Conservation (phyloP, 2,113 vertebrate species). For the Hypanus sabinus region DNA sequence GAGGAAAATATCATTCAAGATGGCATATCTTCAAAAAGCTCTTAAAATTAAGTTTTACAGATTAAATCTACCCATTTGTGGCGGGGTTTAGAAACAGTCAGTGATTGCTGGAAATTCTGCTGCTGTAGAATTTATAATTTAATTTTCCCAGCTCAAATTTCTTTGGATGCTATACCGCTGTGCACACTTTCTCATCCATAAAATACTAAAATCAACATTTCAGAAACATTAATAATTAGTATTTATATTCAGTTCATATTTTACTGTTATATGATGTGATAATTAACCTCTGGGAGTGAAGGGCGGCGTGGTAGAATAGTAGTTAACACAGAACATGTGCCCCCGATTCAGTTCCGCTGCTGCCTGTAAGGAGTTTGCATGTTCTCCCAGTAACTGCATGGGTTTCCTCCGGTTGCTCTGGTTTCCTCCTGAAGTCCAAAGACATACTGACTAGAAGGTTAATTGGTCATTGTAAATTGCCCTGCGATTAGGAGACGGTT, state of each 20-base stretch:
- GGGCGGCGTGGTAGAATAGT: too few relatives aligned
- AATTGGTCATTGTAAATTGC: too few relatives aligned
- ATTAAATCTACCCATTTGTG: not conserved
- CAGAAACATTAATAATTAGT: not conserved
- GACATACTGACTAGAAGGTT: too few relatives aligned
- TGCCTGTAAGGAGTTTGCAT: too few relatives aligned
- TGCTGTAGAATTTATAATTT: not conserved
- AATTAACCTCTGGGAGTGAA: too few relatives aligned
- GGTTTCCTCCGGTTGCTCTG: too few relatives aligned
- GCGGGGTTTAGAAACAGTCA: not conserved
- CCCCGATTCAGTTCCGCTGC: too few relatives aligned
- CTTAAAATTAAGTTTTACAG: not conserved
- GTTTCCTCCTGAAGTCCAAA: too few relatives aligned
- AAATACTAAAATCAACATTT: not conserved
- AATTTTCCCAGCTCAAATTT: not conserved
- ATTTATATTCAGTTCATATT: not conserved
- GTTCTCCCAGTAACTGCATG: too few relatives aligned
- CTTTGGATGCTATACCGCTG: not conserved
- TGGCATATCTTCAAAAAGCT: not conserved
- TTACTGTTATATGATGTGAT: too few relatives aligned
- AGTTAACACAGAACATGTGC: too few relatives aligned
- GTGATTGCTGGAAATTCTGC: conserved; percentile 3
- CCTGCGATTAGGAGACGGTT: too few relatives aligned
- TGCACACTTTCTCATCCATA: not conserved
- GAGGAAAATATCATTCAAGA: not conserved